phyloP scores from a whole-genome alignment of 2,888 invertebrate genomes.

The Tetropium fuscum region DNA sequence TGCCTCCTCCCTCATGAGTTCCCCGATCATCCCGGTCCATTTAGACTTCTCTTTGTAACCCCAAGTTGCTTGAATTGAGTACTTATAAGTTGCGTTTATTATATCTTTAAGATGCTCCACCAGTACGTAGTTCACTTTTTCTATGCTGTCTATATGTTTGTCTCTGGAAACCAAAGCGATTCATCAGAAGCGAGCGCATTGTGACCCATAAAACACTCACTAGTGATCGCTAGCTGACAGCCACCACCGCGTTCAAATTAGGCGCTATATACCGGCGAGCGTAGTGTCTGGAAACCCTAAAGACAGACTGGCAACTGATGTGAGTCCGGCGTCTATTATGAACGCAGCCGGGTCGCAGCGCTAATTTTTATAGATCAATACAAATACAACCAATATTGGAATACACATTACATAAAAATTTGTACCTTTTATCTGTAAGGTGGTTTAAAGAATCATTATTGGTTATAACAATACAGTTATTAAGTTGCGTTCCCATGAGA shows the following conservation, averaged over 20 bases:
- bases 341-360: too few species aligned
- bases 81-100: constrained; percentile 70
- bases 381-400: too few species aligned
- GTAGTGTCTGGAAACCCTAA: too few species aligned
- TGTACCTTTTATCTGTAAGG: constrained; percentile 71
- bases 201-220: too few species aligned
- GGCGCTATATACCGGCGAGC: too few species aligned
- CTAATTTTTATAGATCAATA: too few species aligned
- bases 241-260: too few species aligned
- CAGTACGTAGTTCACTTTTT: constrained; percentile 74
- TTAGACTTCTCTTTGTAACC: constrained; percentile 70
- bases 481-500: constrained; percentile 66
- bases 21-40: constrained; percentile 78
- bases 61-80: constrained; percentile 71
- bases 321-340: too few species aligned
- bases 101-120: constrained; percentile 71
- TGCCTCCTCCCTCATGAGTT: constrained; percentile 70
- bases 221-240: too few species aligned
- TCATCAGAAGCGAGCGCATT: too few species aligned
- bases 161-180: constrained; percentile 60
- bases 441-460: constrained; percentile 72
- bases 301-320: too few species aligned
- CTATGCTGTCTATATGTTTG: constrained; percentile 71
- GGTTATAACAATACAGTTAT: constrained; percentile 72
- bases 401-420: background rate